Evolutionary conservation across 2,113 vertebrate species (phyloP).

Genomic region (Syngnathoides biaculeatus): DNA sequence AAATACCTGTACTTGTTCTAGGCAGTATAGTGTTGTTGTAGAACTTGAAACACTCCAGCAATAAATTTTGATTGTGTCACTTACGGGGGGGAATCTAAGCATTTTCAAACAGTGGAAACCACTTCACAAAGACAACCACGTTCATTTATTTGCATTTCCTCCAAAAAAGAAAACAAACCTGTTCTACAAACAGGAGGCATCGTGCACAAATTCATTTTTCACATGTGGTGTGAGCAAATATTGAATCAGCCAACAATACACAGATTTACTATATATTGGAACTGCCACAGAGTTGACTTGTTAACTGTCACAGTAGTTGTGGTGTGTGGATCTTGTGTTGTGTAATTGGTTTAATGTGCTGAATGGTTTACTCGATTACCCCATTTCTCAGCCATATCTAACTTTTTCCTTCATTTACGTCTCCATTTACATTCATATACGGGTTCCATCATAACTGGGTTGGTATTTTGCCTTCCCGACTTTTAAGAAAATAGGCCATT

Average conservation of each 20-base stretch:
- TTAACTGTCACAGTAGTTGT: conserved; percentile 29
- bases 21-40: neutral
- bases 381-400: conserved; percentile 13
- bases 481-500: conserved; percentile 21
- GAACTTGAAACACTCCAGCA: neutral
- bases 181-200: conserved; percentile 18
- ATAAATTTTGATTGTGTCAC: neutral
- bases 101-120: neutral
- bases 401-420: conserved; percentile 16
- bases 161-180: conserved; percentile 4
- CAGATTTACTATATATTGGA: neutral
- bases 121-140: conserved; percentile 7
- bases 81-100: neutral
- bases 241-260: conserved; percentile 6
- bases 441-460: neutral
- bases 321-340: conserved; percentile 19
- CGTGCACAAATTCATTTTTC: conserved; percentile 13
- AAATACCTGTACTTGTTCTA: neutral
- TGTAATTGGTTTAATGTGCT: conserved; percentile 36
- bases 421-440: neutral
- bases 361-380: conserved; percentile 26
- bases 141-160: conserved; percentile 24
- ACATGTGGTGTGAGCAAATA: conserved; percentile 15
- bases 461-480: neutral
- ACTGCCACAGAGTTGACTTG: conserved; percentile 13